phyloP scores from a whole-genome alignment of 2,113 vertebrate genomes.

The Nematolebias whitei region DNA sequence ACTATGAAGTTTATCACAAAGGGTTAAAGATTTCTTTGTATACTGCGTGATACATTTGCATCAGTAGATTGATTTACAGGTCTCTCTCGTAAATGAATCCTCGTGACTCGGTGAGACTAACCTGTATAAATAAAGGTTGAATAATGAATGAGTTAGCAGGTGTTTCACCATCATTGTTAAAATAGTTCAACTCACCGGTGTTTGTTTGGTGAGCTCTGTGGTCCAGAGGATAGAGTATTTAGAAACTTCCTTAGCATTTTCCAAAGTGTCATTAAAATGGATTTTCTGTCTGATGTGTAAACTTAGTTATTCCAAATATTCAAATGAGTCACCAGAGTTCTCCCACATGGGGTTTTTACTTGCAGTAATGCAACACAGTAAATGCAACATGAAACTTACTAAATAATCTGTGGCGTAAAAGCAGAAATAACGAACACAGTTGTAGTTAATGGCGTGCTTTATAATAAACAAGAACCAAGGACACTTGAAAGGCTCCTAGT shows the following conservation, averaged over 20 bases:
- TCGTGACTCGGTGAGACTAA: too few relatives aligned
- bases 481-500: background rate
- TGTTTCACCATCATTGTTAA: background rate
- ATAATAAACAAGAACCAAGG: background rate
- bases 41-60: background rate
- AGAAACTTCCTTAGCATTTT: background rate
- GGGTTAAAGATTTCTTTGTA: slow-evolving; percentile 41
- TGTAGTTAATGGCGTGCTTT: background rate
- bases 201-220: background rate
- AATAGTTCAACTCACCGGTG: slow-evolving; percentile 1
- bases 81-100: too few relatives aligned
- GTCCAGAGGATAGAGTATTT: background rate
- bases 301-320: background rate
- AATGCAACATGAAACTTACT: background rate
- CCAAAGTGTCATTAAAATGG: slow-evolving; percentile 6
- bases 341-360: background rate
- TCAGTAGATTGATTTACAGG: too few relatives aligned
- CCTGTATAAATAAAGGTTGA: too few relatives aligned
- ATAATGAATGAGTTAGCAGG: slow-evolving; percentile 19
- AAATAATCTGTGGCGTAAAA: background rate
- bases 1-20: slow-evolving; percentile 30
- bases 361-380: background rate
- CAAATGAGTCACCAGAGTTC: slow-evolving; percentile 29
- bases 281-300: background rate
- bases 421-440: background rate